Base-by-base conservation (phyloP, 1,140 invertebrate genomes). In the Cyclina sinensis region DNA sequence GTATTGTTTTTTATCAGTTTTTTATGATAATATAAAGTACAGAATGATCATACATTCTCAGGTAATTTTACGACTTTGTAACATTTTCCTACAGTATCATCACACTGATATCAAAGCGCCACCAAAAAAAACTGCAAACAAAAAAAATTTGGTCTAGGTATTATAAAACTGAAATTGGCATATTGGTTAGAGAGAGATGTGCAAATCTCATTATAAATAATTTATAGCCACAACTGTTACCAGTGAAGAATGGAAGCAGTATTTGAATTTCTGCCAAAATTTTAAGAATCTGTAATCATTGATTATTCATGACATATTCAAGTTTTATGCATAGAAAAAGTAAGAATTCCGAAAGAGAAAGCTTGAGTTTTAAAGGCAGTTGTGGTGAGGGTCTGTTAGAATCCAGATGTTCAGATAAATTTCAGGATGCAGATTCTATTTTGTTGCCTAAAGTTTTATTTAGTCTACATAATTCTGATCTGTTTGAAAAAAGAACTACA, bases 131-230 rank as follows among this genome's bases (percentile, higher is more conserved):
- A n/a, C n/a, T n/a, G 54, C 9, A 5, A 46, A 46, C 16, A 16
- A 46, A 54, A 54, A 54, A 65, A 65, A 65, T n/a, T 16, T 30
- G 59, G 16, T 65, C 59, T 65, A 65, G n/a, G 59, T 65, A 65
- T 65, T 27, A 4, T 27, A 21, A 11, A 30, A 35, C 27, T 30
- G 16, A 65, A 27, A 27, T 16, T 27, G 24, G 30, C 30, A 65
- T 11, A 3, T 9, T 9, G 16, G 18, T 57, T 5, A 18, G 24
- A 65, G 27, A 30, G 3, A 30, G 59, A 65, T 30, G 59, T 65
- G 59, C 59, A 65, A 65, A 65, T 65, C 59, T 65, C 59, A 65
- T 65, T 35, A 27, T 7, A 65, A 27, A 65, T 27, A 35, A 65
- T 65, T 65, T 65, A 65, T 65, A 35, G 30, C 4, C 1, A 16